Evolutionary conservation across 1,140 invertebrate genomes (phyloP).

Genomic region (Aphelinus certus): DNA sequence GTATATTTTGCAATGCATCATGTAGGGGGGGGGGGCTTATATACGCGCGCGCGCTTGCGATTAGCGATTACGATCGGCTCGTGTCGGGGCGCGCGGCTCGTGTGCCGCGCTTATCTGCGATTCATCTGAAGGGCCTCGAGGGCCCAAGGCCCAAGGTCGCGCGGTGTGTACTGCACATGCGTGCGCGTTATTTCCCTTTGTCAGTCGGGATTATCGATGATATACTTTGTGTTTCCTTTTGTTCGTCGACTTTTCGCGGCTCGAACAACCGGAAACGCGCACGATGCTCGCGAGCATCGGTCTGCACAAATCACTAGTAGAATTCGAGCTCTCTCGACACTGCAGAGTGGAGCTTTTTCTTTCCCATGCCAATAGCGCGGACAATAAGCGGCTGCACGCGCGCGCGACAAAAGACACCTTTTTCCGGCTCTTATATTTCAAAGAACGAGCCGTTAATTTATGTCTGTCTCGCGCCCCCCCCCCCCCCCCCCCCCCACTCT

Average conservation of each 20-base stretch:
- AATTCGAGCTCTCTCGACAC: not conserved
- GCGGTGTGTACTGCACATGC: not conserved
- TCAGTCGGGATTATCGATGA: too few relatives aligned
- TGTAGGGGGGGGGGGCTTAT: too few relatives aligned
- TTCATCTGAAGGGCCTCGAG: conserved; percentile 1
- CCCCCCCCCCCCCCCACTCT: too few relatives aligned
- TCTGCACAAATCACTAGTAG: not conserved
- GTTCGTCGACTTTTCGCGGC: too few relatives aligned
- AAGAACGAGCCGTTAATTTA: conserved; percentile 17
- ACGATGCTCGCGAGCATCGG: too few relatives aligned
- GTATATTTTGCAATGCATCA: too few relatives aligned
- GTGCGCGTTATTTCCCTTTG: not conserved
- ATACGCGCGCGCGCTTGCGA: not conserved
- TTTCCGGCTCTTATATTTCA: conserved; percentile 9
- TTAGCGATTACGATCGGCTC: conserved; percentile 27
- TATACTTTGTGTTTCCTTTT: too few relatives aligned
- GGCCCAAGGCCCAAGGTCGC: not conserved
- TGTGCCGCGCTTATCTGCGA: conserved; percentile 1
- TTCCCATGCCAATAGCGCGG: too few relatives aligned
- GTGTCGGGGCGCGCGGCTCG: not conserved
- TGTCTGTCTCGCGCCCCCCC: not conserved
- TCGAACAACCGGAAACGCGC: too few relatives aligned
- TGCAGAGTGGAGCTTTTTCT: not conserved
- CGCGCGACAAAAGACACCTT: not conserved
- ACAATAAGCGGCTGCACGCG: too few relatives aligned